Evolutionary conservation across 2,888 invertebrate species (phyloP).

Genomic region (Nephrotoma appendiculata): DNA sequence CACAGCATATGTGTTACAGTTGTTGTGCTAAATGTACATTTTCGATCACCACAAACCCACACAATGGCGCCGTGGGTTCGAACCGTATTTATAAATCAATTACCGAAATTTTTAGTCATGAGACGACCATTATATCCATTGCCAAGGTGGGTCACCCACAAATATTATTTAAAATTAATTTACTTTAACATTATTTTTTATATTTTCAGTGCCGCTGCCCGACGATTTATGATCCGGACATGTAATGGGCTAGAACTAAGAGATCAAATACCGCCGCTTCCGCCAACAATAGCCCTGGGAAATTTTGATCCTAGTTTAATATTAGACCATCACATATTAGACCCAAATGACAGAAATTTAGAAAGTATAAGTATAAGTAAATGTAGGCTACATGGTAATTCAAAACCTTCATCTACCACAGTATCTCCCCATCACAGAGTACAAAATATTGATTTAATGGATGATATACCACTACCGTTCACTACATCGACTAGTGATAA

Average conservation of each 20-base stretch:
- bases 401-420: conserved; percentile 32
- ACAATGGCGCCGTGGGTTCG: conserved; percentile 97
- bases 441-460: conserved; percentile 31
- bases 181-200: not conserved
- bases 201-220: conserved; percentile 15
- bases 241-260: conserved; percentile 63
- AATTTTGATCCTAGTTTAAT: conserved; percentile 24
- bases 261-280: conserved; percentile 41
- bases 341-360: conserved; percentile 15
- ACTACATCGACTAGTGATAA: conserved; percentile 4
- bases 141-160: not conserved
- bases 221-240: conserved; percentile 58
- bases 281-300: conserved; percentile 38
- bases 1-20: conserved; percentile 85
- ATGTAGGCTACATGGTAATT: conserved; percentile 30
- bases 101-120: conserved; percentile 88
- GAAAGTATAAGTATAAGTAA: conserved; percentile 14
- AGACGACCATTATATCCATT: conserved; percentile 52
- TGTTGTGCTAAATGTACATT: conserved; percentile 93
- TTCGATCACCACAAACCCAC: conserved; percentile 95
- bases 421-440: conserved; percentile 31
- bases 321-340: conserved; percentile 16
- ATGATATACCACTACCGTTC: conserved; percentile 20
- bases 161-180: not conserved
- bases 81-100: conserved; percentile 88